A percentile compares a stretch with the other conserved stretches of the same genome.
Conservation (phyloP, 2,888 invertebrate genomes). For the Zaprionus obscuricornis region DNA sequence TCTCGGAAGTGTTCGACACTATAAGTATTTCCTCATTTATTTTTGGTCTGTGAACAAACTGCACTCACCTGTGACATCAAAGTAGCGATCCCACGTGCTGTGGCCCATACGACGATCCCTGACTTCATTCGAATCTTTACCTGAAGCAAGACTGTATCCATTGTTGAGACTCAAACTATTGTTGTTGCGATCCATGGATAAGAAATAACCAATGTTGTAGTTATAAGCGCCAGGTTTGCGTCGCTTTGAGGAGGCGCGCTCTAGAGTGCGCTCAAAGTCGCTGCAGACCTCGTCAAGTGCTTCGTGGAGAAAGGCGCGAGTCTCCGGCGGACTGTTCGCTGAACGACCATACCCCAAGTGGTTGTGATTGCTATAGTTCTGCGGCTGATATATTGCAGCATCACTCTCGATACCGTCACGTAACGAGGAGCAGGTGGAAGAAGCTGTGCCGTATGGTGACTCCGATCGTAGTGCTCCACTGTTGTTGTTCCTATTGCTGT, state of each 20-base stretch:
- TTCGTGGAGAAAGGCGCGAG: constrained; percentile 83
- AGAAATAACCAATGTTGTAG: constrained; percentile 31
- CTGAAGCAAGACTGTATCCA: constrained; percentile 24
- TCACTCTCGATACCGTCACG: constrained; percentile 75
- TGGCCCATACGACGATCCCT: constrained; percentile 60
- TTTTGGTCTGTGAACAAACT: constrained; percentile 15
- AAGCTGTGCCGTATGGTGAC: constrained; percentile 80
- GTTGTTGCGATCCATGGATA: constrained; percentile 79
- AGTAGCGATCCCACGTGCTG: constrained; percentile 69
- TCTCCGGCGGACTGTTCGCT: constrained; percentile 81
- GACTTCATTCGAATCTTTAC: constrained; percentile 31
- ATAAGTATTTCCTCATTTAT: constrained; percentile 48
- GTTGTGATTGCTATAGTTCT: constrained; percentile 21
- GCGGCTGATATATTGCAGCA: constrained; percentile 52
- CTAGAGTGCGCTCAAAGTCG: constrained; percentile 89
- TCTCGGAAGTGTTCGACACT: too few relatives aligned
- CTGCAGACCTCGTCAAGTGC: constrained; percentile 86
- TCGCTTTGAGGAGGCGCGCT: constrained; percentile 84
- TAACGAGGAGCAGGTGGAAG: constrained; percentile 77
- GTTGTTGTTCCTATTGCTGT: too few relatives aligned
- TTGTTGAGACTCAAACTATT: constrained; percentile 62
- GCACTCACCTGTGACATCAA: constrained; percentile 78
- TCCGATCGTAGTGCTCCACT: constrained; percentile 61
- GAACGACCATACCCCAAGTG: constrained; percentile 36
- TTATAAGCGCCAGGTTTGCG: constrained; percentile 61